Base-by-base conservation (phyloP, 2,888 invertebrate genomes). In the Drosophila niveifrons region DNA sequence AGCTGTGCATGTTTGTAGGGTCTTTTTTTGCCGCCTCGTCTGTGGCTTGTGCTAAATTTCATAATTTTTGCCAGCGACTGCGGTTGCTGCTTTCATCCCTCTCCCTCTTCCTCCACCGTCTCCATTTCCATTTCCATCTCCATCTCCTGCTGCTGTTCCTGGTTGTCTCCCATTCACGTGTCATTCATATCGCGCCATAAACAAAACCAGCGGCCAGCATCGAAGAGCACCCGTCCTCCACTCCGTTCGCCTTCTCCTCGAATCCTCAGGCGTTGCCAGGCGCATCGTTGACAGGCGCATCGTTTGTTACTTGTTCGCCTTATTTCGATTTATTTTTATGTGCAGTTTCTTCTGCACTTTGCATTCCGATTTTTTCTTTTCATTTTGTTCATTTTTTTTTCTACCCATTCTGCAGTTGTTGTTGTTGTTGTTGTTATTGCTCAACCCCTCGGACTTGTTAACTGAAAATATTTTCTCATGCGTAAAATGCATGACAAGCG, bases 381-480 rank as follows among this genome's bases (percentile, higher is more conserved):
- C 43, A 44, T 44, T 44, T 18, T 44, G 23, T 44, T 18, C 44
- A 44, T 44, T 11, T 18, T 44, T 43, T 41, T 43, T 43, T 36
- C n/a, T 11, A 23, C 11, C 7, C 15, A 34, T 52, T 65, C 65
- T 56, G 56, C 31, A 13, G 6, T 23, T 47, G 62, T 52, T 18
- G 23, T 10, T 31, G 41, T 61, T 65, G 39, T 61, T 41, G 39
- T 36, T 36, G 36, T 69, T 72, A 15, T 18, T 34, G 51, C 50
- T 57, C 71, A 56, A 66, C 73, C 80, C 81, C 64, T 70, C 61
- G 61, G 63, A 72, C 82, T 88, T 88, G 84, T 83, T 88, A 83
- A 66, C 79, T 85, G 79, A 75, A 85, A 87, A 87, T 89, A 78
- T 76, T 89, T 87, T 83, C 78, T 87, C 85, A 87, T 87, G 89